Evolutionary conservation across 2,888 invertebrate genomes (phyloP).

Genomic region (Elegia similella): DNA sequence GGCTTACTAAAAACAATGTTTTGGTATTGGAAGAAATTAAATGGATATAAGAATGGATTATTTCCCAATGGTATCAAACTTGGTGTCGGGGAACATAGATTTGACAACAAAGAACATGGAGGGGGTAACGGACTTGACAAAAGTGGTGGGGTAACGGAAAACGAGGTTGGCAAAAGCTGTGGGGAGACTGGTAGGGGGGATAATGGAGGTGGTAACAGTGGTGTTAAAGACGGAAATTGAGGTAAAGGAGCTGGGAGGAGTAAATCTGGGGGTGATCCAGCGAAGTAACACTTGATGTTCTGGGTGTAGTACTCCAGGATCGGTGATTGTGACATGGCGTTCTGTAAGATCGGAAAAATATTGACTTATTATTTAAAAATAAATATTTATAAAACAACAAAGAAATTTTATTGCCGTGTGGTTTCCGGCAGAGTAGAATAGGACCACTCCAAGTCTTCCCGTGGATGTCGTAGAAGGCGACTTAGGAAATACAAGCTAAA

Average conservation of each 20-base stretch:
- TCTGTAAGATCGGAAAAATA: neutral
- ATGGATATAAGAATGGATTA: neutral
- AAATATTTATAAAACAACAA: no score
- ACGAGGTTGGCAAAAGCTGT: neutral
- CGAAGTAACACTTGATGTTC: conserved; percentile 2
- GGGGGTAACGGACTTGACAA: neutral
- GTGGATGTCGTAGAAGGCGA: no score
- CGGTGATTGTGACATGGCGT: neutral
- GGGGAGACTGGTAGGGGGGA: neutral
- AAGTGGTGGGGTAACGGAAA: neutral
- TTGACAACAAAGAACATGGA: neutral
- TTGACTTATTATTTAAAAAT: neutral
- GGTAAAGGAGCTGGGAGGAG: neutral
- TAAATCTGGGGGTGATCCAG: neutral
- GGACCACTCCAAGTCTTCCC: no score
- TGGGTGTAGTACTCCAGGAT: neutral
- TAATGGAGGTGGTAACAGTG: neutral
- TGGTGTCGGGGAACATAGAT: neutral
- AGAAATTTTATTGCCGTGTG: no score
- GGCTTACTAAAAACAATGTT: neutral
- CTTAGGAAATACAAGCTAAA: no score
- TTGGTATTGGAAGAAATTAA: neutral
- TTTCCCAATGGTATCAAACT: neutral
- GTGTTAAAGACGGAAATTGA: neutral
- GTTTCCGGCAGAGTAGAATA: no score